Conservation (phyloP, 2,888 invertebrate species). For the Tipula unca region DNA sequence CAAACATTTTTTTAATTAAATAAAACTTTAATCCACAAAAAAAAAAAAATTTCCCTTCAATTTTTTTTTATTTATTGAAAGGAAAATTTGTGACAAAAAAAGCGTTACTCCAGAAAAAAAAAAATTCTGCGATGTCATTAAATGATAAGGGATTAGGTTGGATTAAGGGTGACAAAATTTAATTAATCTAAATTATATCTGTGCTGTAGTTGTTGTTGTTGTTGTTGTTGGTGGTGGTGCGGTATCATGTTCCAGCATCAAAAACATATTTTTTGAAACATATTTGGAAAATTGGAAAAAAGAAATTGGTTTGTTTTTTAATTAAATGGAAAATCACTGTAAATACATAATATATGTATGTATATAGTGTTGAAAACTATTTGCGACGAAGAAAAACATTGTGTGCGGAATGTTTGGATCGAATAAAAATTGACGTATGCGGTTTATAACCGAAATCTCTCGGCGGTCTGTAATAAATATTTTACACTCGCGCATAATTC, state of each 20-base stretch:
- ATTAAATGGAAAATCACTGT: not conserved
- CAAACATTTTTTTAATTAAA: not conserved
- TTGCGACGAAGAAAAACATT: not conserved
- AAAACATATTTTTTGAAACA: not conserved
- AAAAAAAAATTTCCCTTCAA: not conserved
- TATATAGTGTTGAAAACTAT: not conserved
- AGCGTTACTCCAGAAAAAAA: not conserved
- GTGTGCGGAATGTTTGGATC: not conserved
- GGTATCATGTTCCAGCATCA: not conserved
- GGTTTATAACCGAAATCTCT: not conserved
- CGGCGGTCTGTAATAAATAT: not conserved
- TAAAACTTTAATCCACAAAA: not conserved
- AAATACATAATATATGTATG: too few relatives aligned
- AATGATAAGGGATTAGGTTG: conserved; percentile 14
- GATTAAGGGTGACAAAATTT: not conserved
- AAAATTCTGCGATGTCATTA: not conserved
- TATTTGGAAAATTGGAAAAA: not conserved
- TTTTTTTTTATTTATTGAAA: not conserved
- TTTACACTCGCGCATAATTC: not conserved
- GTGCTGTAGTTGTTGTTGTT: not conserved
- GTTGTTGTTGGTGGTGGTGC: too few relatives aligned
- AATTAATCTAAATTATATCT: conserved; percentile 2
- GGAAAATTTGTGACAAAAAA: not conserved
- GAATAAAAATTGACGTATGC: not conserved
- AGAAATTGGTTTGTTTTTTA: not conserved